These are phyloP conservation scores for Garra rufa DNA, from an alignment of 2,113 vertebrate genomes.

Conservation along the genomic window DNA sequence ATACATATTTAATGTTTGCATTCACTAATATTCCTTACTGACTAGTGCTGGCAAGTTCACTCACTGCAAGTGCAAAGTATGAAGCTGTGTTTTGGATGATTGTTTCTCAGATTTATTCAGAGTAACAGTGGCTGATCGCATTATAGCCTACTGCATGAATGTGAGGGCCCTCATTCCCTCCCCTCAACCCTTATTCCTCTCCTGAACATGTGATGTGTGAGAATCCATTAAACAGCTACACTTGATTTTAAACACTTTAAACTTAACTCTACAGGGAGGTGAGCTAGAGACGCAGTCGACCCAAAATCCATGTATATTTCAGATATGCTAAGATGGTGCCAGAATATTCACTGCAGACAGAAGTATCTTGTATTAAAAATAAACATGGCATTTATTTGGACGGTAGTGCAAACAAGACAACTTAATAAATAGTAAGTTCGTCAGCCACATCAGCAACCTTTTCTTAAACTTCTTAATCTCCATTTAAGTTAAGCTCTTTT, in stretches of 20 bases:
- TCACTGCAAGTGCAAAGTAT: neutral
- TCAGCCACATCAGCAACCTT: neutral
- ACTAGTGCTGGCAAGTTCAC: neutral
- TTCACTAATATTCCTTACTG: neutral
- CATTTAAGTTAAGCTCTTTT: neutral
- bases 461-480: neutral
- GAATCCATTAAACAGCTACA: constrained; percentile 45
- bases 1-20: neutral
- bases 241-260: constrained; percentile 43
- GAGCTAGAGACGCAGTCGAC: constrained; percentile 43
- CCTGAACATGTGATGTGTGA: constrained; percentile 42
- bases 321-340: constrained; percentile 22
- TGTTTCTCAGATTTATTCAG: neutral
- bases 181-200: neutral
- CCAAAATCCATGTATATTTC: constrained; percentile 34
- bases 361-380: neutral
- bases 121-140: constrained; percentile 8
- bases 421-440: neutral
- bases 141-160: neutral
- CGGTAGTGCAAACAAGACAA: neutral
- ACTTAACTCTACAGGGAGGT: constrained; percentile 43
- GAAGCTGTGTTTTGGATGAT: neutral
- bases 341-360: constrained; percentile 24
- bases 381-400: constrained; percentile 23
- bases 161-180: neutral